Conservation (phyloP, 2,888 invertebrate species). For the Drosophila algonquin region DNA sequence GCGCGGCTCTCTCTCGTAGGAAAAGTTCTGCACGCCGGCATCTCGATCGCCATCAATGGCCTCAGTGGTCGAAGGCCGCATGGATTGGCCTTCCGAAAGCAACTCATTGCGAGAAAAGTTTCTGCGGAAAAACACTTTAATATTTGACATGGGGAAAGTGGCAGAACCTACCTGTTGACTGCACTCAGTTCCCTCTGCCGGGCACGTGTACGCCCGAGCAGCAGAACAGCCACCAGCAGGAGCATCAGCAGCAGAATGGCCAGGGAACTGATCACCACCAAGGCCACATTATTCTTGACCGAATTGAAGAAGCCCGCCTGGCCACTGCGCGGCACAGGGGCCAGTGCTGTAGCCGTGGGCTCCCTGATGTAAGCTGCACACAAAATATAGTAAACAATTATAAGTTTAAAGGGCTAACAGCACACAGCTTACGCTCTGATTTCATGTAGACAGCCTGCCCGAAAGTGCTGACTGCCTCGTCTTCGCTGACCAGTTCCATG, state of each 20-base stretch:
- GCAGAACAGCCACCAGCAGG: conserved; percentile 80
- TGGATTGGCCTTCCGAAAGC: conserved; percentile 77
- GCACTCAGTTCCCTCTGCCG: conserved; percentile 68
- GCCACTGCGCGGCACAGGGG: conserved; percentile 81
- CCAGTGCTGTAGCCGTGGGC: conserved; percentile 83
- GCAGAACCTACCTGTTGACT: conserved; percentile 73
- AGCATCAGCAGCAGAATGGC: conserved; percentile 81
- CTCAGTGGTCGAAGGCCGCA: conserved; percentile 70
- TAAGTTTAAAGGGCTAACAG: neutral
- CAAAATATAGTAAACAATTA: neutral
- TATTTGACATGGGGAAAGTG: neutral
- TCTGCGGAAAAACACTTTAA: conserved; percentile 49
- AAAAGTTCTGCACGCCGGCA: conserved; percentile 81
- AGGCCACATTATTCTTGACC: conserved; percentile 80
- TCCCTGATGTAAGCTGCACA: conserved; percentile 82
- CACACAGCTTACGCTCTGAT: conserved; percentile 90
- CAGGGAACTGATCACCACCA: conserved; percentile 80
- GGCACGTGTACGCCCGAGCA: conserved; percentile 80
- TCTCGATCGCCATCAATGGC: conserved; percentile 56
- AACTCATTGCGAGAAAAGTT: conserved; percentile 81
- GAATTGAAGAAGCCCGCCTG: conserved; percentile 79
- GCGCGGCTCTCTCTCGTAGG: conserved; percentile 76
- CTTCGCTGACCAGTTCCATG: conserved; percentile 91
- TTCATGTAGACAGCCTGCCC: conserved; percentile 92
- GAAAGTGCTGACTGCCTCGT: conserved; percentile 89